Evolutionary conservation across 1,140 invertebrate genomes (phyloP).

Genomic region (Drosophila micromelanica): DNA sequence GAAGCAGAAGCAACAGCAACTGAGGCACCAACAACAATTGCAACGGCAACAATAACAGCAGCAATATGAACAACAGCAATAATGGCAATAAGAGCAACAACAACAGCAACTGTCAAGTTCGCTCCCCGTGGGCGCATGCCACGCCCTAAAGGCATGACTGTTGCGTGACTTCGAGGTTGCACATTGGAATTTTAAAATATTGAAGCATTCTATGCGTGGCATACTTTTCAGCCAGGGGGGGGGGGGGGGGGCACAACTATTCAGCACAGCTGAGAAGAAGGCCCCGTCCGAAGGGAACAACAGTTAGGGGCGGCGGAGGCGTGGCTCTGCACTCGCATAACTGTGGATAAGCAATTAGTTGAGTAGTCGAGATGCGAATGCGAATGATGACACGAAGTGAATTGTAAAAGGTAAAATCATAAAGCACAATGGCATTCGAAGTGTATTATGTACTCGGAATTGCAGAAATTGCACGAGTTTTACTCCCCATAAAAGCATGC

Average conservation of each 20-base stretch:
- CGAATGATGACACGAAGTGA: conserved; percentile 11
- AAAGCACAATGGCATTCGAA: conserved; percentile 9
- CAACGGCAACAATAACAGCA: neutral
- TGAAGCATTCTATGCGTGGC: conserved; percentile 34
- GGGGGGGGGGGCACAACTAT: conserved; percentile 36
- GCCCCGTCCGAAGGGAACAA: neutral
- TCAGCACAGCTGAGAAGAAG: conserved; percentile 28
- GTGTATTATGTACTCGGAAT: neutral
- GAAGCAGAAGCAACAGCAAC: conserved; percentile 6
- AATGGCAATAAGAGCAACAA: neutral
- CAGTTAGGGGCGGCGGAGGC: neutral
- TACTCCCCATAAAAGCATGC: neutral
- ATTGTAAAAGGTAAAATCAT: conserved; percentile 8
- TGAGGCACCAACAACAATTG: neutral
- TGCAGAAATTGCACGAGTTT: neutral
- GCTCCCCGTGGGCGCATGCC: conserved; percentile 1
- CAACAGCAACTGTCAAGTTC: conserved; percentile 5
- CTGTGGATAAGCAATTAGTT: conserved; percentile 36
- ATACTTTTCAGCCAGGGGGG: conserved; percentile 21
- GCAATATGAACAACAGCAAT: neutral
- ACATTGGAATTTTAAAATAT: conserved; percentile 41
- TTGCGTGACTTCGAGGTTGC: conserved; percentile 12
- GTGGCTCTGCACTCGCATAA: conserved; percentile 6
- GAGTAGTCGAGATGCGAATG: conserved; percentile 19
- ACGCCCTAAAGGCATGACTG: conserved; percentile 10